Evolutionary conservation across 2,797 vertebrate species (phyloP).

Genomic region (Hybognathus amarus): DNA sequence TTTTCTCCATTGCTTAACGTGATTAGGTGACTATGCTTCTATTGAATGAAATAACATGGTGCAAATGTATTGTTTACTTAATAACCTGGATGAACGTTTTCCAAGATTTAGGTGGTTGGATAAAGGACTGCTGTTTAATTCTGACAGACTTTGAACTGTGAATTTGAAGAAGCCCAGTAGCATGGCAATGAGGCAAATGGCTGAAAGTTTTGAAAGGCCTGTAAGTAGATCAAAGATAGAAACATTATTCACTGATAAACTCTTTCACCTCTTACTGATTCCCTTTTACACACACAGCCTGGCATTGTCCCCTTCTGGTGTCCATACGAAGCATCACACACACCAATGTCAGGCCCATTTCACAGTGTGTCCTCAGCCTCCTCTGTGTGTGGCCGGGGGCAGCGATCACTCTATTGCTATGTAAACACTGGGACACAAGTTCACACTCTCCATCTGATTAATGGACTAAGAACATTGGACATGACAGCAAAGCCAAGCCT

Average conservation of each 20-base stretch:
- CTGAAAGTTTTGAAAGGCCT: not conserved
- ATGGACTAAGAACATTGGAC: constrained; percentile 71
- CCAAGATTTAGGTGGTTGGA: not conserved
- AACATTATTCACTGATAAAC: not conserved
- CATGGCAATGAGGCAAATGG: not conserved
- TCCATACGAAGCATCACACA: constrained; percentile 45
- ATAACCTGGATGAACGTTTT: not conserved
- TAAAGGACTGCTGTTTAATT: not conserved
- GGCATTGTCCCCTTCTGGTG: constrained; percentile 43
- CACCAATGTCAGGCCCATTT: constrained; percentile 79
- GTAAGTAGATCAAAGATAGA: not conserved
- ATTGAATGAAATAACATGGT: not conserved
- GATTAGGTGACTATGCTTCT: not conserved
- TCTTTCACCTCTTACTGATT: constrained; percentile 25
- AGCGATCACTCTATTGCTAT: constrained; percentile 69
- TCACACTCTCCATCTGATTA: constrained; percentile 71
- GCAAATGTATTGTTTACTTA: not conserved
- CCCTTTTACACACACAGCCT: constrained; percentile 43
- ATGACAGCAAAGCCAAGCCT: constrained; percentile 53
- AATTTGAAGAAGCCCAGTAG: not conserved
- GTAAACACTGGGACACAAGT: constrained; percentile 72
- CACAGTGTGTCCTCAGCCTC: constrained; percentile 76
- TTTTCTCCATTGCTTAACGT: not conserved
- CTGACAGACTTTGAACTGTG: not conserved
- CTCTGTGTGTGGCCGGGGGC: constrained; percentile 70